A percentile compares a stretch with the other conserved stretches of the same genome.
Conservation (phyloP, 2,797 vertebrate species). For the Bucorvus abyssinicus region DNA sequence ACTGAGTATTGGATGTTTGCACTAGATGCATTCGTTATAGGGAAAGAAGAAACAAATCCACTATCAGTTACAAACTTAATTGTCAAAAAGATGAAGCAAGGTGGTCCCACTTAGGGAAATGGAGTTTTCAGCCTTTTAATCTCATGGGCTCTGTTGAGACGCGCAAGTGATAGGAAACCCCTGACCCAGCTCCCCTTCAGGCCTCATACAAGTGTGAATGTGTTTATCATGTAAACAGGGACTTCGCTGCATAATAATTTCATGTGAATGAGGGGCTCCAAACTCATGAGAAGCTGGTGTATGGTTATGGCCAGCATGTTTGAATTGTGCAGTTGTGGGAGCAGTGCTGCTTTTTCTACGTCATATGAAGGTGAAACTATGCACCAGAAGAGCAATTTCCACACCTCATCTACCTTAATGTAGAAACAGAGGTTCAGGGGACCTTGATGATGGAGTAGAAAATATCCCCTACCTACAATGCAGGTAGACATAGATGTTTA, state of each 20-base stretch:
- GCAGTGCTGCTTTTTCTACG: not conserved
- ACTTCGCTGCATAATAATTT: not conserved
- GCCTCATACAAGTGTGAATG: not conserved
- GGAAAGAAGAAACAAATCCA: not conserved
- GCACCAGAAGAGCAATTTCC: not conserved
- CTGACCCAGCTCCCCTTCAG: not conserved
- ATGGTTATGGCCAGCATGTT: not conserved
- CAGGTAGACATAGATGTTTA: not conserved
- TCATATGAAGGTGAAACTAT: not conserved
- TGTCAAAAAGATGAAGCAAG: not conserved
- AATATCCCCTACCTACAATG: not conserved
- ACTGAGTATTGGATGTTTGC: not conserved
- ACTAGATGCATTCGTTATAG: not conserved
- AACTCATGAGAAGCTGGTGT: not conserved
- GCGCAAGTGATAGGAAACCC: not conserved
- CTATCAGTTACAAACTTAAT: not conserved
- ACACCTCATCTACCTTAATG: not conserved
- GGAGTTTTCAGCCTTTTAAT: not conserved
- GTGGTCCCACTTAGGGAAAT: not conserved
- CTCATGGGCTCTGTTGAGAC: not conserved
- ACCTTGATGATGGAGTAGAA: not conserved
- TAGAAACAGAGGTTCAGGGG: not conserved
- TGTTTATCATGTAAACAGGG: not conserved
- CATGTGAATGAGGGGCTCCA: not conserved
- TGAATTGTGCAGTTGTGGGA: not conserved